A percentile compares a stretch with the other conserved stretches of the same genome.
Evolutionary conservation across 1,140 invertebrate genomes (phyloP).

Genomic region (Sinella curviseta): DNA sequence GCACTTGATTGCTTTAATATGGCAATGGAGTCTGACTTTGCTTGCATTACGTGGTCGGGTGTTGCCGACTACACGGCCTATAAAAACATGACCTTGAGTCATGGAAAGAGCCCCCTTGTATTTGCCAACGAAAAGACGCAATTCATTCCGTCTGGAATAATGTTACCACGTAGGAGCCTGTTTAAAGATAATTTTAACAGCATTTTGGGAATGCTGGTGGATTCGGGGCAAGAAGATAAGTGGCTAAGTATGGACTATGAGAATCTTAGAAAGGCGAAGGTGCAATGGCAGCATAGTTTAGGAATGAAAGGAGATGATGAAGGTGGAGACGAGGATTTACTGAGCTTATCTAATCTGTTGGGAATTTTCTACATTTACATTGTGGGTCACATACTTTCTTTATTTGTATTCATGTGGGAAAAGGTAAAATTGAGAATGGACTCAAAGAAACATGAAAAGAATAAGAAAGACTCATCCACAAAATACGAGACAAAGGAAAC

Average conservation of each 20-base stretch:
- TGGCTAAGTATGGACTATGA: neutral
- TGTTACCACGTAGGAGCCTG: neutral
- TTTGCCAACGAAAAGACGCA: neutral
- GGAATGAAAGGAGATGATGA: neutral
- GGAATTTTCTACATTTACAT: neutral
- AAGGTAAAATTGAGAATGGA: neutral
- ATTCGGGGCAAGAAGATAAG: neutral
- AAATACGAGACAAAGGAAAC: too few relatives aligned
- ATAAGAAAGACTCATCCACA: too few relatives aligned
- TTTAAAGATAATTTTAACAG: neutral
- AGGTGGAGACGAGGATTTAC: neutral
- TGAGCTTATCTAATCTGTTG: neutral
- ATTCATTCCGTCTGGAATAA: neutral
- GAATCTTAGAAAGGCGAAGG: neutral
- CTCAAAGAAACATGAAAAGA: neutral
- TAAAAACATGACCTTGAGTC: neutral
- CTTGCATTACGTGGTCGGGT: neutral
- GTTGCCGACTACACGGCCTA: neutral
- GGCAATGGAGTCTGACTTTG: neutral
- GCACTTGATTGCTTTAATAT: neutral
- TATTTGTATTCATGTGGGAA: neutral
- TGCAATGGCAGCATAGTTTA: neutral
- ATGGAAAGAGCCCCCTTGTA: neutral
- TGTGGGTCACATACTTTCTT: neutral
- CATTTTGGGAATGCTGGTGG: neutral